Percentiles rank a stretch among this genome's conserved stretches.
phyloP scores from a whole-genome alignment of 2,113 vertebrate genomes.

The Upupa epops region DNA sequence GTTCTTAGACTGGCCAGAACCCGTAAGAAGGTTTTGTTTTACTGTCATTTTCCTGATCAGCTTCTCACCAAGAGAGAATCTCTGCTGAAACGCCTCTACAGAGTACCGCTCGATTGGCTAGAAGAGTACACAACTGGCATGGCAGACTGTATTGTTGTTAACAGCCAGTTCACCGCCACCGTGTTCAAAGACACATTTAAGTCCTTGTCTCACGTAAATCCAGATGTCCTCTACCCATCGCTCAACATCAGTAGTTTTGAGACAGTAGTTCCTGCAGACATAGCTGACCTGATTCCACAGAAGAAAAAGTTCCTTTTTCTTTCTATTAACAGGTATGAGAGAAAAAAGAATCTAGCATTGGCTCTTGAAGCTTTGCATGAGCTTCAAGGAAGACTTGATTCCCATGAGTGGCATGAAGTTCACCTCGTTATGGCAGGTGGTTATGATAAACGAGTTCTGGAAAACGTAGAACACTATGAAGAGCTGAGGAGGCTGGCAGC shows the following conservation, averaged over 20 bases:
- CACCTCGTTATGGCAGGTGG: constrained; percentile 94
- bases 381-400: constrained; percentile 76
- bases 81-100: constrained; percentile 84
- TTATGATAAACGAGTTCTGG: constrained; percentile 88
- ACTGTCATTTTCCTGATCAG: constrained; percentile 97
- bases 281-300: constrained; percentile 78
- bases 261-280: constrained; percentile 65
- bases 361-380: constrained; percentile 83
- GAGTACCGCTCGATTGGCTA: constrained; percentile 88
- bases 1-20: constrained; percentile 85
- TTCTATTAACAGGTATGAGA: constrained; percentile 95
- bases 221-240: constrained; percentile 91
- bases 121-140: constrained; percentile 95
- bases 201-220: constrained; percentile 80
- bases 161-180: constrained; percentile 90
- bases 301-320: constrained; percentile 86
- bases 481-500: constrained; percentile 82
- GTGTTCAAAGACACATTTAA: constrained; percentile 90
- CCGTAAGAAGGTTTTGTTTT: constrained; percentile 93
- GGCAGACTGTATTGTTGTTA: constrained; percentile 94
- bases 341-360: constrained; percentile 91
- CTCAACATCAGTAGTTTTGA: constrained; percentile 87
- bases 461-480: constrained; percentile 89
- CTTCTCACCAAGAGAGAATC: constrained; percentile 88
- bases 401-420: constrained; percentile 76